Conservation (phyloP, 1,140 invertebrate genomes). For the Oedothorax gibbosus region DNA sequence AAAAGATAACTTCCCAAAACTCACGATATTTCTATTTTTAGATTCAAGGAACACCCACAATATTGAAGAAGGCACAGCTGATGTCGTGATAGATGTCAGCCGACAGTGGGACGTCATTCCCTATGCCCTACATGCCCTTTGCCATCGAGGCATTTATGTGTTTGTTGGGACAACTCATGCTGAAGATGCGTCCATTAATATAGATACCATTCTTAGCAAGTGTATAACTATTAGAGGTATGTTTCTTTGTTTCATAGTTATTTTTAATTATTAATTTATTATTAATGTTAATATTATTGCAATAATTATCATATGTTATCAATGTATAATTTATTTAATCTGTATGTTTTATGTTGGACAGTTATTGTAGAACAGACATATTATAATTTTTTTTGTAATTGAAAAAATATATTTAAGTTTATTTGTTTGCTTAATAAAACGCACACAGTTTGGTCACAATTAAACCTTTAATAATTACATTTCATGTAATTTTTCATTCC, state of each 20-base stretch:
- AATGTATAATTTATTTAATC: too few species aligned
- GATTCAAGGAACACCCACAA: conserved; percentile 6
- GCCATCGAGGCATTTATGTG: conserved; percentile 67
- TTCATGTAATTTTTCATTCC: too few species aligned
- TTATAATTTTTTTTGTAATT: too few species aligned
- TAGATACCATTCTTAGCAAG: conserved; percentile 47
- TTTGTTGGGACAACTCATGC: conserved; percentile 68
- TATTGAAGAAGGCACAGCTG: conserved; percentile 39
- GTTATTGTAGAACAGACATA: too few species aligned
- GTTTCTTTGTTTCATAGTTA: not conserved
- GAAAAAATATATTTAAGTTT: too few species aligned
- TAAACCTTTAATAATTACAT: too few species aligned
- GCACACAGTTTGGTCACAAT: too few species aligned
- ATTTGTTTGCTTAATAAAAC: too few species aligned
- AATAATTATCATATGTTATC: not conserved
- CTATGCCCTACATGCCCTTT: conserved; percentile 31
- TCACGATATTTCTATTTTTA: not conserved
- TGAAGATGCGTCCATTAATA: conserved; percentile 34
- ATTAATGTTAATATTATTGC: not conserved
- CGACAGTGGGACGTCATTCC: conserved; percentile 43
- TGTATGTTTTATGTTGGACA: too few species aligned
- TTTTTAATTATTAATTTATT: not conserved
- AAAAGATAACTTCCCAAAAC: not conserved
- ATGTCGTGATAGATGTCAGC: conserved; percentile 58
- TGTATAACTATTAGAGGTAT: conserved; percentile 53